Base-by-base conservation (phyloP, 2,113 vertebrate genomes). In the Tetrao urogallus region DNA sequence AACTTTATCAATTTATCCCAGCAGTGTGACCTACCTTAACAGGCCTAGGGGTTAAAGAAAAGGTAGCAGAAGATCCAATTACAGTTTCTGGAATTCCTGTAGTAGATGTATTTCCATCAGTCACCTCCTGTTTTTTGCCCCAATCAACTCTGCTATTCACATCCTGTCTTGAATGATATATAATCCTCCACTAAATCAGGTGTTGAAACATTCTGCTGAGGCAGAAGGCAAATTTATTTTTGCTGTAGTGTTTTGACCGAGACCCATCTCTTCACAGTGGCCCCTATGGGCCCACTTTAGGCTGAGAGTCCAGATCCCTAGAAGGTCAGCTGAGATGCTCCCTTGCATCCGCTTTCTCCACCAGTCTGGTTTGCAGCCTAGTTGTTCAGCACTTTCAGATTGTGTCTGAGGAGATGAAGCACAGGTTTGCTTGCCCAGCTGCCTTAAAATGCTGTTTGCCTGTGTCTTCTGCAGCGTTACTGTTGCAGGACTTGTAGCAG, bases 311-410 rank as follows among this genome's bases (percentile, higher is more conserved):
- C 20, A 30, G 21, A 34, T 77, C 19, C 64, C 36, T 65, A 22
- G 34, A 70, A 90, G 38, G n/a, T 19, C 60, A 74, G 8, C 47
- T 50, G 58, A 61, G 25, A 45, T 81, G 36, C 61, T 76, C 24
- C 38, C 1, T 4, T 20, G 42, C 21, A 21, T 79, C 36, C 82
- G 43, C 50, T 40, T 1, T 50, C 40, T 22, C 15, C 18, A 61
- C 16, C 1, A 0, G 6, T 24, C 38, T 1, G 1, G 48, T 42
- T 69, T 3, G 0, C 82, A 65, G 21, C 18, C 32, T 60, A 16
- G 8, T 61, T 4, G 56, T 88, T 70, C 42, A 42, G 43, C 52
- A 65, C 36, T 25, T 25, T 27, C 61, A 27, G 36, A 36, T 10
- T 27, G 10, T 40, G 25, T 40, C 61, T 40, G 25, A 36, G 36